phyloP scores from a whole-genome alignment of 2,888 invertebrate species.

The Cryptocephalus moraei region DNA sequence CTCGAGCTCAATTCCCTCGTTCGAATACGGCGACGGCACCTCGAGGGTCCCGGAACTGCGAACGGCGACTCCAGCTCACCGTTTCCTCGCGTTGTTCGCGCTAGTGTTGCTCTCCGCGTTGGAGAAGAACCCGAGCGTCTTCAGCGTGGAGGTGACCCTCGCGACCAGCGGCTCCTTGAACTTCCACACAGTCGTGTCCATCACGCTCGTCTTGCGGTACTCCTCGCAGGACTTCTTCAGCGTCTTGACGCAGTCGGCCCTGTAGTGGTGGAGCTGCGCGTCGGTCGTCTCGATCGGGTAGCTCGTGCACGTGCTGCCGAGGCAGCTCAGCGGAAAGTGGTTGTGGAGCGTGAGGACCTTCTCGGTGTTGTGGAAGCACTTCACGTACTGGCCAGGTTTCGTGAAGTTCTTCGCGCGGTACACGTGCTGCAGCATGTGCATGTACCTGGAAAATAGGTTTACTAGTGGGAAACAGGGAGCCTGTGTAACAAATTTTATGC shows the following conservation, averaged over 20 bases:
- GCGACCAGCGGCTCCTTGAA: slow-evolving; percentile 68
- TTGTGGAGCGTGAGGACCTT: slow-evolving; percentile 83
- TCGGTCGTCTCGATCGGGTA: slow-evolving; percentile 72
- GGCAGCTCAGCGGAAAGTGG: slow-evolving; percentile 82
- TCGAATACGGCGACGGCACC: neutral
- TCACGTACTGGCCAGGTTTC: slow-evolving; percentile 85
- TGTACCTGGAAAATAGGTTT: slow-evolving; percentile 51
- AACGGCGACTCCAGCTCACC: slow-evolving; percentile 12
- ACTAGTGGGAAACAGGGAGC: slow-evolving; percentile 57
- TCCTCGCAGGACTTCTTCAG: slow-evolving; percentile 76
- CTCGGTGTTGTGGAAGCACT: slow-evolving; percentile 89
- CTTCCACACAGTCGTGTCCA: slow-evolving; percentile 82
- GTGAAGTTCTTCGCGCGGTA: slow-evolving; percentile 85
- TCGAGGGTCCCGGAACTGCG: neutral
- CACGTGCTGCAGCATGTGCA: slow-evolving; percentile 92
- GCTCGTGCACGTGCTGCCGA: slow-evolving; percentile 72
- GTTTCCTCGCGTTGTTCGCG: slow-evolving; percentile 13
- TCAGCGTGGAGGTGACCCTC: slow-evolving; percentile 59
- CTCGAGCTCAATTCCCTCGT: neutral
- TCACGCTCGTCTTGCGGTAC: slow-evolving; percentile 69
- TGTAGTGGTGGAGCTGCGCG: slow-evolving; percentile 88
- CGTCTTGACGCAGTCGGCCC: slow-evolving; percentile 84
- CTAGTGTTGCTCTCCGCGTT: slow-evolving; percentile 8
- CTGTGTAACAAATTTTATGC: too few species aligned
- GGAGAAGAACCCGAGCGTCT: slow-evolving; percentile 58